Evolutionary conservation across 1,140 invertebrate genomes (phyloP).

Genomic region (Leucophenga varia): DNA sequence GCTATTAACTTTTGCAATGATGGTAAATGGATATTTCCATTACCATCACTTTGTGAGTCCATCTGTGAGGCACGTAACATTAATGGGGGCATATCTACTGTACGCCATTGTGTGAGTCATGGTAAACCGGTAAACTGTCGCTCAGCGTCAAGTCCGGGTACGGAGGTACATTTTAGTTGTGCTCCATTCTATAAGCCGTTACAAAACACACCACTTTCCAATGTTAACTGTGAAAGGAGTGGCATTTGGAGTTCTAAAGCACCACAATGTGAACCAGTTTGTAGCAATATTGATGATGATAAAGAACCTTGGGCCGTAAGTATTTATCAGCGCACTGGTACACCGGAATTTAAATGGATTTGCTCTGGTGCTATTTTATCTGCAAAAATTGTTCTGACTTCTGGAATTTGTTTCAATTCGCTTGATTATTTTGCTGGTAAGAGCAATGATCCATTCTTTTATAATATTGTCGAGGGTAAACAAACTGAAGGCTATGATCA

Average conservation of each 20-base stretch:
- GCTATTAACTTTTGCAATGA: slow-evolving; percentile 11
- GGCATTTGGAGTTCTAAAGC: neutral
- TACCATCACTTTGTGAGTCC: slow-evolving; percentile 4
- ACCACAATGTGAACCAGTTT: slow-evolving; percentile 16
- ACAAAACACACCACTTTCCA: fast-evolving
- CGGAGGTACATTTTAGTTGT: slow-evolving; percentile 1
- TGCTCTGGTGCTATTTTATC: slow-evolving; percentile 55
- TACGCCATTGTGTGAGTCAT: neutral
- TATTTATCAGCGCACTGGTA: slow-evolving; percentile 1
- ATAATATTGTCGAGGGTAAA: slow-evolving; percentile 9
- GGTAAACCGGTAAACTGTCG: slow-evolving; percentile 6
- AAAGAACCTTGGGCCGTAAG: slow-evolving; percentile 22
- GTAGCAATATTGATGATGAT: slow-evolving; percentile 14
- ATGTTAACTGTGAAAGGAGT: neutral
- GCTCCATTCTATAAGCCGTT: slow-evolving; percentile 10
- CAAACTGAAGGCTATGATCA: neutral
- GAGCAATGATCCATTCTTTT: neutral
- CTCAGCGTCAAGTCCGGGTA: neutral
- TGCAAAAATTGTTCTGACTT: neutral
- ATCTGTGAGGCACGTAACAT: neutral
- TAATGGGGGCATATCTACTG: slow-evolving; percentile 3
- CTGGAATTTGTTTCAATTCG: neutral
- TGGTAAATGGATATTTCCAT: slow-evolving; percentile 12
- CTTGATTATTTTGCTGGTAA: neutral
- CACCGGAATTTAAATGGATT: slow-evolving; percentile 25